Conservation (phyloP, 2,888 invertebrate species). For the Cataglyphis albicans region DNA sequence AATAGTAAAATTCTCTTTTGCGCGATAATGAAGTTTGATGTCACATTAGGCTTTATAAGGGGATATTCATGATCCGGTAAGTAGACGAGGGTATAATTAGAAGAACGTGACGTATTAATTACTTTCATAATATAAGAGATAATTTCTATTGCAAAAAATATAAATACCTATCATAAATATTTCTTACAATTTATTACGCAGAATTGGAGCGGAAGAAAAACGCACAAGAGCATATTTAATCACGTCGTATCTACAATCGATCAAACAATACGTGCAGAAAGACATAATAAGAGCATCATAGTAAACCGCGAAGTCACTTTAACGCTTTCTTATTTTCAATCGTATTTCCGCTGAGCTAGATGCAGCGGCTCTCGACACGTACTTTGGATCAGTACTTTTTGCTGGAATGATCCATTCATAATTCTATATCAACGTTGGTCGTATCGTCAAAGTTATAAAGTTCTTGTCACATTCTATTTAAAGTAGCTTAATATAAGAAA, state of each 20-base stretch:
- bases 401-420: slow-evolving; percentile 69
- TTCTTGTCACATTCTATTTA: slow-evolving; percentile 51
- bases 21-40: slow-evolving; percentile 65
- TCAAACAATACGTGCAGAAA: background rate
- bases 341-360: slow-evolving; percentile 73
- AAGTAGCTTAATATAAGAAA: slow-evolving; percentile 24
- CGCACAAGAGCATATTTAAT: background rate
- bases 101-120: slow-evolving; percentile 71
- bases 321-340: slow-evolving; percentile 77
- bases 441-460: slow-evolving; percentile 41
- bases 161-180: background rate
- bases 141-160: background rate
- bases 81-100: slow-evolving; percentile 65
- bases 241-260: background rate
- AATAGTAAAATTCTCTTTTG: slow-evolving; percentile 60
- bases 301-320: slow-evolving; percentile 49
- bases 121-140: slow-evolving; percentile 71
- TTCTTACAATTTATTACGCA: background rate
- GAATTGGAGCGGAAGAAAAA: background rate
- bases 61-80: slow-evolving; percentile 75
- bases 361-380: slow-evolving; percentile 67
- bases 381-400: slow-evolving; percentile 68
- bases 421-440: slow-evolving; percentile 51
- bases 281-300: slow-evolving; percentile 7
- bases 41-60: slow-evolving; percentile 67